Base-by-base conservation (phyloP, 2,888 invertebrate genomes). In the Mimachlamys varia region DNA sequence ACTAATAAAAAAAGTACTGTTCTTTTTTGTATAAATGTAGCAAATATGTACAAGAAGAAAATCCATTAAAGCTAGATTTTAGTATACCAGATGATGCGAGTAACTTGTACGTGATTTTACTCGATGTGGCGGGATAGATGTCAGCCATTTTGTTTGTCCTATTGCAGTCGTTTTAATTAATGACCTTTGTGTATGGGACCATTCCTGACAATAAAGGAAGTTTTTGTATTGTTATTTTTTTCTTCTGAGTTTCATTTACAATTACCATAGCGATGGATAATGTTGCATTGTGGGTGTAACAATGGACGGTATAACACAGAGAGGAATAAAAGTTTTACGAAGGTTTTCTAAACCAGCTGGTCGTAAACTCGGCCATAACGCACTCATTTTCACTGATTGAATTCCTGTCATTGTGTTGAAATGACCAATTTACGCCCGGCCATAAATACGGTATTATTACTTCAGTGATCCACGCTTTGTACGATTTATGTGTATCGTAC, bases 281-380 rank as follows among this genome's bases (percentile, higher is more conserved):
- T 76, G 76, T 76, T 76, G 76, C 76, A 76, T 76, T 76, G 76
- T 76, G 76, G 76, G 76, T 76, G 27, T 76, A 27, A 76, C 76
- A 76, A 76, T 76, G 76, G 76, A 76, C 10, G 76, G 17, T 7
- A 76, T 33, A 76, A 76, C 76, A 76, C 33, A 10, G 27, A 15
- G n/a, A 2, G 33, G 13, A 76, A 76, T 76, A 76, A 44, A 76
- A 76, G 33, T 27, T 33, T 27, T 27, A 7, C 27, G 33, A 76
- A 33, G 76, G 33, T 76, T 76, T 76, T 76, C 33, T 76, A 27
- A 76, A 76, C 76, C 76, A 76, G 76, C 12, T 76, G 76, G 76
- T 76, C 76, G 76, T 76, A 76, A 76, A 76, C 33, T 22, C 76
- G 33, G 76, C 27, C 76, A 76, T 76, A 76, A 76, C 76, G 33